These are phyloP conservation scores for Eristalis pertinax DNA, from an alignment of 2,888 invertebrate species.

Conservation along the genomic window DNA sequence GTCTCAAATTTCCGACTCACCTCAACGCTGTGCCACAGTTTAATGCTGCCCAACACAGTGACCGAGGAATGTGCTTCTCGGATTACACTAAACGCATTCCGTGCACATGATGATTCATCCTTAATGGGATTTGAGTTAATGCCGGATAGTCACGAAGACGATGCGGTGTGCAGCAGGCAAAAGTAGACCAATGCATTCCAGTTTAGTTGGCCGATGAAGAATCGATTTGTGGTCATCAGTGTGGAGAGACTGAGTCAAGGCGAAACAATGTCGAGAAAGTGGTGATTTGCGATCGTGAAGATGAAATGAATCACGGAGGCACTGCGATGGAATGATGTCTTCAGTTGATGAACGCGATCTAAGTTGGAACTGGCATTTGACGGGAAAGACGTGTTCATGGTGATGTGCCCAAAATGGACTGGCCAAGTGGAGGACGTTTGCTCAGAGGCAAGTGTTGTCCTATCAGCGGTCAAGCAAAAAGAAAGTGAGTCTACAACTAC, in stretches of 20 bases:
- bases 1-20: not conserved
- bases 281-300: not conserved
- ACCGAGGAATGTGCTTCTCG: not conserved
- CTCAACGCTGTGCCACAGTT: not conserved
- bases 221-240: not conserved
- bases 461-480: too few relatives aligned
- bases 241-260: not conserved
- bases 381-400: not conserved
- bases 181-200: not conserved
- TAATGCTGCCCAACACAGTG: not conserved
- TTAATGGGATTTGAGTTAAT: not conserved
- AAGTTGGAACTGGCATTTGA: not conserved
- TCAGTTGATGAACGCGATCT: not conserved
- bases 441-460: too few relatives aligned
- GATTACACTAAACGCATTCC: not conserved
- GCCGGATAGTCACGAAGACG: not conserved
- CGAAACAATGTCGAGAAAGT: constrained; percentile 1
- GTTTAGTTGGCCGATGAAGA: not conserved
- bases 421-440: too few relatives aligned
- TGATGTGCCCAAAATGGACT: not conserved
- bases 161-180: not conserved
- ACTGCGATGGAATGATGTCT: not conserved
- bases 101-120: not conserved
- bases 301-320: not conserved
- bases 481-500: too few relatives aligned